Percentiles rank a stretch among this genome's conserved stretches.
These are phyloP conservation scores for Spea multiplicata DNA, from an alignment of 2,113 vertebrate species.

Conservation along the genomic window DNA sequence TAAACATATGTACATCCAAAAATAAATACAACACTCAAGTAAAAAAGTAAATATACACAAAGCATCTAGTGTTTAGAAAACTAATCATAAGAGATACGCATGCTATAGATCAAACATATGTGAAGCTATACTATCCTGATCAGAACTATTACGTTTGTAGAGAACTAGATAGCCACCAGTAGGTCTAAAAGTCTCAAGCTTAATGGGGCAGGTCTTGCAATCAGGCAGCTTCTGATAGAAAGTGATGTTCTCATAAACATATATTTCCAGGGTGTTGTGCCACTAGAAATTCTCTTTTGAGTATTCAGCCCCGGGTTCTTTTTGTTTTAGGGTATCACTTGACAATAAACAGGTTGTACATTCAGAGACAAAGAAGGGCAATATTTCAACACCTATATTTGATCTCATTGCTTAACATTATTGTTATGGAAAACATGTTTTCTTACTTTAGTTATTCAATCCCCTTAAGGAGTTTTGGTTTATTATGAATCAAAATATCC, in stretches of 20 bases:
- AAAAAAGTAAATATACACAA: too few relatives aligned
- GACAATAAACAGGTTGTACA: constrained; percentile 75
- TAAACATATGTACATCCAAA: too few relatives aligned
- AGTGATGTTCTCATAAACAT: constrained; percentile 85
- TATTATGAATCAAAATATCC: too few relatives aligned
- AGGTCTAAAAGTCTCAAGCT: constrained; percentile 66
- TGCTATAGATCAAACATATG: too few relatives aligned
- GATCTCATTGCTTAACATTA: too few relatives aligned
- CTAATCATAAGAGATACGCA: too few relatives aligned
- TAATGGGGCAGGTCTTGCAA: constrained; percentile 71
- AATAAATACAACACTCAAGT: too few relatives aligned
- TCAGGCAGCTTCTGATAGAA: constrained; percentile 75
- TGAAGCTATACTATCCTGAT: neutral
- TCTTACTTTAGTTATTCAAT: too few relatives aligned
- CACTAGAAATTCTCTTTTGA: constrained; percentile 79
- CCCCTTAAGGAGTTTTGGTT: too few relatives aligned
- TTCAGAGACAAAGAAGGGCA: constrained; percentile 59
- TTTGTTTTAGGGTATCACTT: constrained; percentile 76
- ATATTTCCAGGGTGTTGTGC: constrained; percentile 73
- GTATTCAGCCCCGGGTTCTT: constrained; percentile 75
- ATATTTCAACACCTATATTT: too few relatives aligned
- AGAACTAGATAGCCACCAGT: constrained; percentile 40
- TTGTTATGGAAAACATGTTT: too few relatives aligned
- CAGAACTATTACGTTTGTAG: constrained; percentile 11
- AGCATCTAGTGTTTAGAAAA: too few relatives aligned